Evolutionary conservation across 2,888 invertebrate species (phyloP), one percentile per base, ranked within the genome.

Genomic region (Caprella mutica): DNA sequence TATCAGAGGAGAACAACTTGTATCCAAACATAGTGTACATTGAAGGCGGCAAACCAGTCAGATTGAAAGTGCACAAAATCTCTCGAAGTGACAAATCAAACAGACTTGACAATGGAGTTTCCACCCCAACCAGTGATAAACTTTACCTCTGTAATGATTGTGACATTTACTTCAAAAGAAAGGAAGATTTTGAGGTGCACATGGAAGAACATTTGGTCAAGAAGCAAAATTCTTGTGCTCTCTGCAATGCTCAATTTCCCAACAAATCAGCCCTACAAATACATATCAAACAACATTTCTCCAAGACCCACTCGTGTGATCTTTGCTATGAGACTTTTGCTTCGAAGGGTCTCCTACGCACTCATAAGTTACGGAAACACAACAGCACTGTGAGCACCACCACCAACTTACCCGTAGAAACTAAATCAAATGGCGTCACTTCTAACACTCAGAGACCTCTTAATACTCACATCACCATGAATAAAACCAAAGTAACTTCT

Each of bases 151-250:
- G 63, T 52, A 57, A 54, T 6, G 63, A 63, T 21, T 63, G 63
- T 30, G 53, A 44, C 38, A 51, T 52, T 17, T 53, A 57, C 44
- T 63, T 63, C 29, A 55, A 46, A 38, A 50, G 52, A 46, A 56
- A 59, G 35, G 38, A 51, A 30, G 59, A 58, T 26, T 59, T 59
- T 23, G 38, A 56, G 30, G 50, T 57, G 27, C 63, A 63, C 24
- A 63, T 63, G 63, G 63, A 63, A 52, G 59, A 54, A 24, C 63
- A 63, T 21, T 30, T 63, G 26, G 55, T 63, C 30, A 59, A 59
- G 40, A 27, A 59, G 5, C 63, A 63, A 33, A 63, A 63, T 55
- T 63, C 63, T 23, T 63, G 63, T 50, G 59, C 59, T 19, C 55
- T 63, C 3, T 63, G 63, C 46, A 63, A 53, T 43, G 56, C 55